phyloP scores from a whole-genome alignment of 2,113 vertebrate genomes.

The Lycocorax pyrrhopterus region DNA sequence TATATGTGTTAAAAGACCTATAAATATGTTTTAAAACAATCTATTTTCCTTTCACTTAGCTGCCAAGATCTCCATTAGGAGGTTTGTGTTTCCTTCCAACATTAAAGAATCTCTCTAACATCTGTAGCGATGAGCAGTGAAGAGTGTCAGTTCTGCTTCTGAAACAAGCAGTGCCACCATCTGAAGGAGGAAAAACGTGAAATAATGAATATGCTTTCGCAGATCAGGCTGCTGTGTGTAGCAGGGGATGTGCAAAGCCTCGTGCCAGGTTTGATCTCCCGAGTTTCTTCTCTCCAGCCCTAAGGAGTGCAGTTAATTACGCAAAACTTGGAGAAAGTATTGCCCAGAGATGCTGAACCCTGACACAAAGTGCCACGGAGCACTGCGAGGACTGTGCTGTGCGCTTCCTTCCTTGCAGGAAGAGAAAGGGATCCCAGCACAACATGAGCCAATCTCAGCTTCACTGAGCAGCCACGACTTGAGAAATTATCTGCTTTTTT shows the following conservation, averaged over 20 bases:
- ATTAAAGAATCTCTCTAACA: slow-evolving; percentile 54
- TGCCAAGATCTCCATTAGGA: slow-evolving; percentile 64
- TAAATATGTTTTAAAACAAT: slow-evolving; percentile 56
- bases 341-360: not conserved
- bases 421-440: not conserved
- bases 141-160: slow-evolving; percentile 26
- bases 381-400: not conserved
- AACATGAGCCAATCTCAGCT: not conserved
- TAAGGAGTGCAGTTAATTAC: not conserved
- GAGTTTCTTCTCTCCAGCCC: not conserved
- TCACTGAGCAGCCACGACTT: not conserved
- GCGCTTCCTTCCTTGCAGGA: not conserved
- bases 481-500: not conserved
- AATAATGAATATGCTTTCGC: not conserved
- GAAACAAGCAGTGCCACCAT: slow-evolving; percentile 8
- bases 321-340: not conserved
- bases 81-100: slow-evolving; percentile 49
- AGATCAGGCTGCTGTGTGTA: not conserved
- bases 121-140: not conserved
- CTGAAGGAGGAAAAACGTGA: slow-evolving; percentile 1
- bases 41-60: slow-evolving; percentile 50
- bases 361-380: not conserved
- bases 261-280: not conserved
- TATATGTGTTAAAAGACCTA: slow-evolving; percentile 50
- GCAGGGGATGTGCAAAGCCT: not conserved